These are phyloP conservation scores for Branchellion lobata DNA, from an alignment of 2,888 invertebrate species.

Conservation along the genomic window DNA sequence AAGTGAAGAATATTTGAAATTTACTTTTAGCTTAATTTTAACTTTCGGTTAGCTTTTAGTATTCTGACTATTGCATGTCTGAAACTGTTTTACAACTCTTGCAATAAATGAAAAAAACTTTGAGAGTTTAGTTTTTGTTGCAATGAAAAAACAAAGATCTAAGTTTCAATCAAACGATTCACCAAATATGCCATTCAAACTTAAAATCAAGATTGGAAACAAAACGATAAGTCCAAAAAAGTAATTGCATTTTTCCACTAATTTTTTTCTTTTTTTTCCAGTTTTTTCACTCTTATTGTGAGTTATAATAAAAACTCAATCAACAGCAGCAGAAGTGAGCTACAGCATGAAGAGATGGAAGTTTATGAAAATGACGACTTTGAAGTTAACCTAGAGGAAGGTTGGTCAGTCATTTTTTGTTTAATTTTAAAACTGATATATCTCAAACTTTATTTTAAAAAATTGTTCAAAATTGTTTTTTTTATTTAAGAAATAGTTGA, in stretches of 20 bases:
- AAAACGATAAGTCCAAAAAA: slow-evolving; percentile 58
- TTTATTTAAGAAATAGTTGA: slow-evolving; percentile 23
- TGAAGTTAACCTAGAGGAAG: slow-evolving; percentile 3
- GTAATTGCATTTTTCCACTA: no score
- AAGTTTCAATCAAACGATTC: slow-evolving; percentile 59
- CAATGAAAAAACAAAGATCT: slow-evolving; percentile 54
- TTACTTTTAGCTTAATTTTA: no score
- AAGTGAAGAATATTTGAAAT: no score
- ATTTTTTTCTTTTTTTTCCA: neutral
- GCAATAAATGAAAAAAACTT: no score
- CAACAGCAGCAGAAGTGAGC: no score
- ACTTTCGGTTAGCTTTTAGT: no score
- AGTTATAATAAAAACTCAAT: neutral
- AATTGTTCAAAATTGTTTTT: neutral
- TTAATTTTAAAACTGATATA: neutral
- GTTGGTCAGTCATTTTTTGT: neutral
- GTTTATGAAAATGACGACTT: neutral
- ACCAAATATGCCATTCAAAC: slow-evolving; percentile 56
- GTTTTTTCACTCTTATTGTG: neutral
- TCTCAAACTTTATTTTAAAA: neutral
- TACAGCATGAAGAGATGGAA: slow-evolving; percentile 10
- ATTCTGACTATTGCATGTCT: no score
- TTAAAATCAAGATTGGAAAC: slow-evolving; percentile 59
- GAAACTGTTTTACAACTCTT: no score
- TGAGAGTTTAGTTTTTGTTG: no score